phyloP scores from a whole-genome alignment of 2,888 invertebrate genomes.

The Apamea epomidion region DNA sequence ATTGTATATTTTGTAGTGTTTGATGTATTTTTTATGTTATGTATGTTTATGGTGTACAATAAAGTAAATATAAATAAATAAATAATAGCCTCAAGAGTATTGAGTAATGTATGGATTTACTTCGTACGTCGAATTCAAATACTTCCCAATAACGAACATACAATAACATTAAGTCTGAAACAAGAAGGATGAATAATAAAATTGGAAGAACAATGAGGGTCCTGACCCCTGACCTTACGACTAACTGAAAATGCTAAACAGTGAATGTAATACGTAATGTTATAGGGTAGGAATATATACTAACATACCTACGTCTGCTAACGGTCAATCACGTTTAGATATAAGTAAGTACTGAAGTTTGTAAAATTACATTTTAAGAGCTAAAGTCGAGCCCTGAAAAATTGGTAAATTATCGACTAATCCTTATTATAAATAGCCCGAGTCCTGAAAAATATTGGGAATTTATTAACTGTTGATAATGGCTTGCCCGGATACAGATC shows the following conservation, averaged over 20 bases:
- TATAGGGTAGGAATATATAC: slow-evolving; percentile 2
- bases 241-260: slow-evolving; percentile 62
- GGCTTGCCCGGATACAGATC: neutral
- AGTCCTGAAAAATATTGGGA: neutral
- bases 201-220: slow-evolving; percentile 65
- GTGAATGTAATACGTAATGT: slow-evolving; percentile 37
- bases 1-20: too few relatives aligned
- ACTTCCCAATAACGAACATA: slow-evolving; percentile 15
- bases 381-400: neutral
- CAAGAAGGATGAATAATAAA: slow-evolving; percentile 53
- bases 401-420: neutral
- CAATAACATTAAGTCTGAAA: slow-evolving; percentile 36
- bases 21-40: too few relatives aligned
- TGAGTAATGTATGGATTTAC: neutral
- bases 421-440: neutral
- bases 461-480: neutral
- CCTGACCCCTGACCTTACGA: slow-evolving; percentile 41
- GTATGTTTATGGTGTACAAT: too few relatives aligned
- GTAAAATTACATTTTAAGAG: neutral
- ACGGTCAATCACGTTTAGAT: slow-evolving; percentile 39
- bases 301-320: neutral
- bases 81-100: too few relatives aligned
- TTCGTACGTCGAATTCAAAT: slow-evolving; percentile 6
- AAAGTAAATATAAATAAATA: too few relatives aligned
- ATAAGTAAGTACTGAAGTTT: neutral